Percentiles rank a stretch among this genome's conserved stretches.
These are phyloP conservation scores for Microcebus ravelobensis DNA, from an alignment of 2,113 vertebrate genomes.

Conservation along the genomic window DNA sequence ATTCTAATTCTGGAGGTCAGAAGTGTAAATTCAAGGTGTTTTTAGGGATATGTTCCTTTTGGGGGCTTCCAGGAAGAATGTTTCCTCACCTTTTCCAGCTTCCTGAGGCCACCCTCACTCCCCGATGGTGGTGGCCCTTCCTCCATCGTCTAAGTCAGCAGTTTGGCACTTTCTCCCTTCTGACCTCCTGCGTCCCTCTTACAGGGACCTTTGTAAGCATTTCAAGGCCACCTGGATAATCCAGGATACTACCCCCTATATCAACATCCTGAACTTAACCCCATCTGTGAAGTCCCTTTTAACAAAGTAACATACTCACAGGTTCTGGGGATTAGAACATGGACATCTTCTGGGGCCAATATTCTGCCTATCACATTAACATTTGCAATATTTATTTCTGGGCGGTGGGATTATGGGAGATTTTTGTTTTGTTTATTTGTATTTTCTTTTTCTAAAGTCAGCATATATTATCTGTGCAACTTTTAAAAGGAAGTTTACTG, in stretches of 20 bases:
- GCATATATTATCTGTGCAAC: background rate
- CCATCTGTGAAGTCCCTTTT: background rate
- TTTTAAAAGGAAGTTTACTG: background rate
- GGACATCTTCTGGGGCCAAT: background rate
- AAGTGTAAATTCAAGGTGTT: background rate
- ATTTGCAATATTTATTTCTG: background rate
- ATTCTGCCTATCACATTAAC: background rate
- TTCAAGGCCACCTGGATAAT: background rate
- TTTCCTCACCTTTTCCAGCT: background rate
- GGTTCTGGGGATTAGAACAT: background rate
- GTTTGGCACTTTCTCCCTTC: background rate
- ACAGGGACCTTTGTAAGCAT: background rate
- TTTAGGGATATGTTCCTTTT: background rate
- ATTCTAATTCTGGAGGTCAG: background rate
- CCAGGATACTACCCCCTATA: background rate
- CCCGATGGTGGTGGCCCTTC: background rate
- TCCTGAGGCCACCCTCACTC: too few species aligned
- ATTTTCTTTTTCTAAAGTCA: conserved; percentile 29
- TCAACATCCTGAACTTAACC: background rate
- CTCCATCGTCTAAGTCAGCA: background rate
- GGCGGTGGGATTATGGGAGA: background rate
- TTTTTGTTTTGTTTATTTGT: background rate
- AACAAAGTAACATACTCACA: background rate
- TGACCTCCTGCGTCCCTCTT: background rate
- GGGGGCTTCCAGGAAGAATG: background rate